Base-by-base conservation (phyloP, 2,888 invertebrate species). In the Philonicus albiceps region DNA sequence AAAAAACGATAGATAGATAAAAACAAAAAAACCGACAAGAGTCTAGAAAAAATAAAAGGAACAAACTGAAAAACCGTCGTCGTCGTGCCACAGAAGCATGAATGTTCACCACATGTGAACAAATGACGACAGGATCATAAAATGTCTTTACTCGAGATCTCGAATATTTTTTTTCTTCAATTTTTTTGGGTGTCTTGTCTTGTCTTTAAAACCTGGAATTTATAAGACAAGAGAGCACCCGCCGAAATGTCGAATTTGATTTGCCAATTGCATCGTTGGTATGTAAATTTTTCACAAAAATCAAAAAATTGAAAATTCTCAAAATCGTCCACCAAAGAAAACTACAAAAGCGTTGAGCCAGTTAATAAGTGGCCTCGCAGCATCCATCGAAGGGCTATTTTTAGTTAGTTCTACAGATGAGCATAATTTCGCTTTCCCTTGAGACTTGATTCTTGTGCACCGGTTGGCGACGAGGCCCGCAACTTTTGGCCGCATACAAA, bases 41-140 rank as follows among this genome's bases (percentile, higher is more conserved):
- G 64, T 19, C 19, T 6, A 27, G 40, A 78, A 78, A 80, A 49
- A n/a, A n/a, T n/a, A n/a, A 30, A n/a, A 80, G 19, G 53, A 53
- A 80, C n/a, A 30, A 74, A 37, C 37, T 74, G 37, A 83, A 72
- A 72, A 22, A 40, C 19, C 34, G 84, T 43, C 34, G 84, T 73
- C 43, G 84, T 84, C 40, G 73, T 40, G 73, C 84, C 84, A 74
- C 74, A 75, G 43, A 74, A 34, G 75, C 75, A 75, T 49, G 74
- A 49, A 85, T 85, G 85, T 85, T 75, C 53, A 31, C 74, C 85
- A 85, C 75, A 85, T 85, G 85, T 85, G 74, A 73, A 85, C 34
- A 74, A 34, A 85, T 85, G 85, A 49, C 53, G 73, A 75, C 72
- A 75, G 72, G 75, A 73, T 49, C 85, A 75, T 75, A 75, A 84